These are phyloP conservation scores for Hemichromis elongatus DNA, from an alignment of 2,113 vertebrate genomes.

Conservation along the genomic window DNA sequence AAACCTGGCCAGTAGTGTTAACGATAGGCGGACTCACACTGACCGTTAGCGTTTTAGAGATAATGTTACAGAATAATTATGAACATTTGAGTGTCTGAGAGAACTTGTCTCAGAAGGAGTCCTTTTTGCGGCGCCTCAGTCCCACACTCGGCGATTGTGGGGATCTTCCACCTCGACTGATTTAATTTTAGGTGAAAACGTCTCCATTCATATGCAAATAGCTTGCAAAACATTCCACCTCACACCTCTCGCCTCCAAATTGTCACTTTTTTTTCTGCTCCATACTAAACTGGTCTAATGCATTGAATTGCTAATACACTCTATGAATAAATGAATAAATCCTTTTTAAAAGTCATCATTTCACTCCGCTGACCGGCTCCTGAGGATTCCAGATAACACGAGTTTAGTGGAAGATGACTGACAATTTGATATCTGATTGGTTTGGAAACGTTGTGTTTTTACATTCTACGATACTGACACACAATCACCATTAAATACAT, in stretches of 20 bases:
- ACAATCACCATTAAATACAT: neutral
- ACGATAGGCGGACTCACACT: neutral
- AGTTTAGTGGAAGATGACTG: neutral
- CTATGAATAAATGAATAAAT: conserved; percentile 66
- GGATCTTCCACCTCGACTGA: conserved; percentile 4
- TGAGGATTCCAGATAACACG: conserved; percentile 25
- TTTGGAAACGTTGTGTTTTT: neutral
- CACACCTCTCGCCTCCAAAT: conserved; percentile 17
- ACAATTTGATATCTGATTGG: conserved; percentile 8
- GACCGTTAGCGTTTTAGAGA: conserved; percentile 34
- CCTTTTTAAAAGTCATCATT: conserved; percentile 32
- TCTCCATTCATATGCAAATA: conserved; percentile 55
- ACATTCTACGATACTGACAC: neutral
- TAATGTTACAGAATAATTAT: conserved; percentile 52
- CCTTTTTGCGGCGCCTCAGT: neutral
- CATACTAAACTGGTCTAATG: conserved; percentile 4
- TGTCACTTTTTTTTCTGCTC: conserved; percentile 10
- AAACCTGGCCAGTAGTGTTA: neutral
- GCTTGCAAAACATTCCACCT: conserved; percentile 3
- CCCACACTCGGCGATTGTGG: neutral
- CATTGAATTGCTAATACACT: conserved; percentile 51
- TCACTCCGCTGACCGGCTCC: neutral
- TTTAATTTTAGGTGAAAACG: conserved; percentile 26
- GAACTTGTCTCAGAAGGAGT: neutral
- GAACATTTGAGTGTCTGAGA: conserved; percentile 5